Percentiles rank a stretch among this genome's conserved stretches.
These are phyloP conservation scores for Bergia puertoricense DNA, from an alignment of 92 coral and sea anemone species.

Conservation along the genomic window DNA sequence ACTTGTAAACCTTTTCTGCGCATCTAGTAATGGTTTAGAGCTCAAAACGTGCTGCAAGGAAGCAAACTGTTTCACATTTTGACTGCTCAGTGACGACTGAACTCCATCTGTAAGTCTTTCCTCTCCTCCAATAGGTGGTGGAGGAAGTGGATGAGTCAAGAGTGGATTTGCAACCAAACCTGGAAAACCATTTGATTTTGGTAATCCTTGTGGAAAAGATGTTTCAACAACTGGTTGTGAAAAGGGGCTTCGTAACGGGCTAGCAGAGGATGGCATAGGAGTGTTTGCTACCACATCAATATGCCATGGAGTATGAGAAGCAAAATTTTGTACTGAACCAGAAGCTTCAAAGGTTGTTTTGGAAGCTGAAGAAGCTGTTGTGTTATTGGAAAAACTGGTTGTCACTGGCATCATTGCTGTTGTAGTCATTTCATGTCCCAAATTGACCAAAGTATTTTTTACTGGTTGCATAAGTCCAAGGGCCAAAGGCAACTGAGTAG, in stretches of 20 bases:
- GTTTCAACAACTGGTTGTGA: not conserved
- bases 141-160: not conserved
- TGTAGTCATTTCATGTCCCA: not conserved
- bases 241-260: not conserved
- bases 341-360: constrained; percentile 2
- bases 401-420: not conserved
- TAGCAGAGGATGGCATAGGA: not conserved
- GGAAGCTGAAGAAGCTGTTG: not conserved
- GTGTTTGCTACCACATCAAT: not conserved
- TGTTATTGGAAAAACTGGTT: not conserved
- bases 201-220: not conserved
- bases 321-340: not conserved
- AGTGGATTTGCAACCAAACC: constrained; percentile 13
- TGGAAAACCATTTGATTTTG: constrained; percentile 1
- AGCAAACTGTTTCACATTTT: not conserved
- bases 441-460: not conserved
- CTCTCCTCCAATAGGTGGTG: not conserved
- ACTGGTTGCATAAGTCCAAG: constrained; percentile 34
- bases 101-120: not conserved
- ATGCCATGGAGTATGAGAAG: not conserved
- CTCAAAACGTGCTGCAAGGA: not conserved
- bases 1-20: not conserved
- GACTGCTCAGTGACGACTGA: not conserved
- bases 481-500: not conserved
- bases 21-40: not conserved